These are phyloP conservation scores for Peucedramus taeniatus DNA, from an alignment of 2,113 vertebrate genomes.

Conservation along the genomic window DNA sequence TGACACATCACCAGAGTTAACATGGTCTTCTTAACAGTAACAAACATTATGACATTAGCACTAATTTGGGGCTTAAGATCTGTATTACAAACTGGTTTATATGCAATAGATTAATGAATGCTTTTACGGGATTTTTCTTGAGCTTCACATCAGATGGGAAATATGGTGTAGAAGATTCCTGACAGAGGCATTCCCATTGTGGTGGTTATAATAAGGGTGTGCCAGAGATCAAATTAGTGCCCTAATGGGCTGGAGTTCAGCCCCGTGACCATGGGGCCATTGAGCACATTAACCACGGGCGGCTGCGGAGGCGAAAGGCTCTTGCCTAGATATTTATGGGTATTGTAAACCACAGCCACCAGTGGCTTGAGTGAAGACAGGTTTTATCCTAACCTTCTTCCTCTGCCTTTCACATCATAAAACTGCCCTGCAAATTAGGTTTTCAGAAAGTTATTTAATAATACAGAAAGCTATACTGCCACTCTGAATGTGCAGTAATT, in stretches of 20 bases:
- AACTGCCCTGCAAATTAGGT: slow-evolving; percentile 22
- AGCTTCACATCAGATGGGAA: neutral
- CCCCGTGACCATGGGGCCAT: neutral
- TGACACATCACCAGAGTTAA: neutral
- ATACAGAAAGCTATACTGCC: slow-evolving; percentile 10
- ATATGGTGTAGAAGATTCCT: neutral
- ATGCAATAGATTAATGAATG: neutral
- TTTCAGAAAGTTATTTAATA: slow-evolving; percentile 47
- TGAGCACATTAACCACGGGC: slow-evolving; percentile 20
- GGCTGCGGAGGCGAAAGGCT: neutral
- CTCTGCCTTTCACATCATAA: slow-evolving; percentile 8
- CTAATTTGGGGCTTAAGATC: neutral
- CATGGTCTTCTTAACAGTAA: neutral
- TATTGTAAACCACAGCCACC: slow-evolving; percentile 14
- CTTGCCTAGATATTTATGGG: slow-evolving; percentile 9
- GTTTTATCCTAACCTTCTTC: neutral
- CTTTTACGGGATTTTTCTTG: neutral
- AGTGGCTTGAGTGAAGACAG: neutral
- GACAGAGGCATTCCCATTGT: neutral
- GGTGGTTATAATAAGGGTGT: neutral
- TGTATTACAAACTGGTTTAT: neutral
- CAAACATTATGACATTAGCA: neutral
- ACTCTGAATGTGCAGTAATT: slow-evolving; percentile 24
- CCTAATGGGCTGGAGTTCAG: slow-evolving; percentile 33
- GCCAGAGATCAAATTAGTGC: slow-evolving; percentile 13